Base-by-base conservation (phyloP, 1,140 invertebrate species). In the Microplitis mediator region DNA sequence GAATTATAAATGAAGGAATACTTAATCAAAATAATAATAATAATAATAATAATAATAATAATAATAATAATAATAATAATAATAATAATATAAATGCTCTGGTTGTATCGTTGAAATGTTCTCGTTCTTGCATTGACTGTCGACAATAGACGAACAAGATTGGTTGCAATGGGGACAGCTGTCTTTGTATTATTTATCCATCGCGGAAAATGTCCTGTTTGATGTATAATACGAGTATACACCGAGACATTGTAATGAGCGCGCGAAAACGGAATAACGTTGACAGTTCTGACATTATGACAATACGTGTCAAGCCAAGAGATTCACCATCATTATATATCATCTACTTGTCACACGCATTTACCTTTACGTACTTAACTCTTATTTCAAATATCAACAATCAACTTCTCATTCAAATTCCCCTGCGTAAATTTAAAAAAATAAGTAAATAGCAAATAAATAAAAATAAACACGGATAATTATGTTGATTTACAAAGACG, bases 241-340 rank as follows among this genome's bases (percentile, higher is more conserved):
- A 51, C 31, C 58, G 14, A 58, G 69, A 62, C 69, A 71, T 69
- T 61, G 32, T 61, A 71, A 71, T 63, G 61, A 63, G 61, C 5
- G 61, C 45, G 58, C 32, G 39, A 52, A 50, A 50, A 51, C 16
- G 54, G 68, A 45, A 52, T 23, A 35, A 4, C 16, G 23, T 50
- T 23, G 68, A 61, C 32, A 45, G 39, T 71, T 62, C 51, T 61
- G 69, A 71, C 69, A 50, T 71, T 51, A 52, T 71, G 45, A 63
- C 50, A 71, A 69, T 69, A 45, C 45, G 31, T 69, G 68, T 69
- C 68, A 45, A 69, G 13, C n/a, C 23, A 71, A 71, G 45, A 31
- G 34, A 45, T 54, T 45, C 14, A 62, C 35, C 56, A 60, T 36
- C 16, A 62, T 69, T 69, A 45, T 68, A 58, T 16, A 32, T 35